Percentiles rank a stretch among this genome's conserved stretches.
Evolutionary conservation across 2,888 invertebrate genomes (phyloP).

Genomic region (Nomada fucata): DNA sequence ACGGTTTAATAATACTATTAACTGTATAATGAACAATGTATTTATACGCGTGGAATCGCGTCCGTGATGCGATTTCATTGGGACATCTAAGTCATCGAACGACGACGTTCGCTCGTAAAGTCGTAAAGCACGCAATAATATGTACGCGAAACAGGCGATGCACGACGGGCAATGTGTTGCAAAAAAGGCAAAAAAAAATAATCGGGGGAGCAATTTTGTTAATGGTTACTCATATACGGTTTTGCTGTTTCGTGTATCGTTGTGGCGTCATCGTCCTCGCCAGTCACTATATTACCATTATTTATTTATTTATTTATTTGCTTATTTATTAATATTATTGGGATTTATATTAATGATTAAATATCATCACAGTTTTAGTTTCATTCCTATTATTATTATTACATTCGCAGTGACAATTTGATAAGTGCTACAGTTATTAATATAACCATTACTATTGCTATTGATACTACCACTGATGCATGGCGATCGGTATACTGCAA

Average conservation of each 20-base stretch:
- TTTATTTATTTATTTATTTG: conserved; percentile 52
- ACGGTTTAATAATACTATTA: conserved; percentile 31
- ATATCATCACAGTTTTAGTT: no score
- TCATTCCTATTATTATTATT: neutral
- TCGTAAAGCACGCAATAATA: conserved; percentile 14
- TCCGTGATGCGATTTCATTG: conserved; percentile 6
- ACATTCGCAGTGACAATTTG: neutral
- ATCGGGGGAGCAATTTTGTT: conserved; percentile 44
- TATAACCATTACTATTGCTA: neutral
- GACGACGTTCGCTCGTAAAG: conserved; percentile 20
- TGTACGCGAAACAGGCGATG: neutral
- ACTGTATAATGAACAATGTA: neutral
- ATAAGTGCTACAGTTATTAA: neutral
- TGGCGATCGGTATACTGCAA: conserved; percentile 16
- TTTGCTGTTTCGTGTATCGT: conserved; percentile 63
- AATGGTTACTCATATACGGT: conserved; percentile 46
- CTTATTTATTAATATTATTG: neutral
- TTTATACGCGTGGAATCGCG: conserved; percentile 4
- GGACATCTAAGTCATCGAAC: conserved; percentile 45
- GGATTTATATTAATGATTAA: no score
- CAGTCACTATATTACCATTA: conserved; percentile 50
- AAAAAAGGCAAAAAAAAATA: conserved; percentile 7
- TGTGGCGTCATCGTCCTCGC: conserved; percentile 71
- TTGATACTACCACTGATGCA: neutral
- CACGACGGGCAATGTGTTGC: neutral